Base-by-base conservation (phyloP, 2,888 invertebrate species). In the Carabus problematicus region DNA sequence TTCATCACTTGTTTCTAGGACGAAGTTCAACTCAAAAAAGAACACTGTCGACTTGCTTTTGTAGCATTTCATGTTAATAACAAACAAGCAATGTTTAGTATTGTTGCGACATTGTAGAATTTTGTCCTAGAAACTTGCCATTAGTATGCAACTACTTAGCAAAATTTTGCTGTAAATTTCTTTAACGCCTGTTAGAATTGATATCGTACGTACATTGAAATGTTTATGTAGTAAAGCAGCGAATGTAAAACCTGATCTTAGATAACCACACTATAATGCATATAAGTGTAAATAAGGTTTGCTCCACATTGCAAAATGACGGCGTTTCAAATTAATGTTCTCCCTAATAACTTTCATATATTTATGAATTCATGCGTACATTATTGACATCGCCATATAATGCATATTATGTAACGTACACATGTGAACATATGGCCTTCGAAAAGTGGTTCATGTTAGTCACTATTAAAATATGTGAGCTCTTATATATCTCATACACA, bases 291-390 rank as follows among this genome's bases (percentile, higher is more conserved):
- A 29, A 2, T 29, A 29, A 29, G 29, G 6, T 29, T 29, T 29
- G 29, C 29, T 29, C 29, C 29, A 29, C 6, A 29, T 29, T 29
- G 6, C 29, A 29, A 29, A 29, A 29, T 29, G 29, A 29, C 29
- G 29, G 29, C 29, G 29, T 64, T 49, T 19, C 56, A 64, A 56
- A 64, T 64, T 56, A 64, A 64, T 64, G 64, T 64, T 56, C n/a
- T n/a, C 47, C 29, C 54, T 64, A 64, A 59, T 66, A 66, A 66
- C 66, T 66, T 66, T 66, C 66, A 49, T 66, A 66, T 59, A 66
- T 66, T 66, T 66, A 59, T 66, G 59, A 66, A 66, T 66, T 66
- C 59, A 66, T 43, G 58, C 59, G 58, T 66, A 40, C 54, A 49
- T 39, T 58, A 66, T 66, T 56, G 59, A 66, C 66, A 66, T 52